These are phyloP conservation scores for Semibalanus balanoides DNA, from an alignment of 1,140 invertebrate species.

Conservation along the genomic window DNA sequence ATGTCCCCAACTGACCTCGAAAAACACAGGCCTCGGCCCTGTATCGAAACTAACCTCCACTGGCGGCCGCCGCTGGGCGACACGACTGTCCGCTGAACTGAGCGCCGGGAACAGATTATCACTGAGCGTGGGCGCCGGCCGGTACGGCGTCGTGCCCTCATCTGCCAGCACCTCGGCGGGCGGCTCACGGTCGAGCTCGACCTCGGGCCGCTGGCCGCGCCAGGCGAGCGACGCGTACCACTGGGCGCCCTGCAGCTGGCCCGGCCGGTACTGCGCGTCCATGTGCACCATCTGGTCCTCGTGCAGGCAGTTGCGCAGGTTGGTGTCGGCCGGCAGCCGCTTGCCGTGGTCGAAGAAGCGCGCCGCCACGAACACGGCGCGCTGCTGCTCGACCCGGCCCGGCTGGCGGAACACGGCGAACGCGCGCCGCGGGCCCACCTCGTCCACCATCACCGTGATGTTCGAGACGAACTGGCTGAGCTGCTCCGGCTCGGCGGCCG, in stretches of 20 bases:
- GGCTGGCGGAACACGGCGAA: background rate
- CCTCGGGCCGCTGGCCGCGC: background rate
- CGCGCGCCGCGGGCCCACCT: background rate
- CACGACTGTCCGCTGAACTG: background rate
- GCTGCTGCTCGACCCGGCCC: background rate
- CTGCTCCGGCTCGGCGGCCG: background rate
- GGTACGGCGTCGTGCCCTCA: background rate
- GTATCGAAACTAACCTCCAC: too few relatives aligned
- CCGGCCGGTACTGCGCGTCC: background rate
- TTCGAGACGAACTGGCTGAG: background rate
- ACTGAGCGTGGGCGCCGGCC: background rate
- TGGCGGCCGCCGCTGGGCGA: background rate
- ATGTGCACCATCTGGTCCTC: background rate
- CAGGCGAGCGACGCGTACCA: background rate
- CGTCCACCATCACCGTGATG: background rate
- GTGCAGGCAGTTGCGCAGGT: background rate
- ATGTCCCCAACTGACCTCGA: too few relatives aligned
- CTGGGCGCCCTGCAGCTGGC: background rate
- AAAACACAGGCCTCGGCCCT: too few relatives aligned
- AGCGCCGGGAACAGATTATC: background rate
- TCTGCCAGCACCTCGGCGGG: background rate
- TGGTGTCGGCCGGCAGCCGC: background rate
- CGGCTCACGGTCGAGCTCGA: background rate
- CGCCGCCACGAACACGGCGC: background rate
- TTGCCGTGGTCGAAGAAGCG: background rate